Percentiles rank a stretch among this genome's conserved stretches.
These are phyloP conservation scores for Tupaia chinensis DNA, from an alignment of 2,113 vertebrate species.

Conservation along the genomic window DNA sequence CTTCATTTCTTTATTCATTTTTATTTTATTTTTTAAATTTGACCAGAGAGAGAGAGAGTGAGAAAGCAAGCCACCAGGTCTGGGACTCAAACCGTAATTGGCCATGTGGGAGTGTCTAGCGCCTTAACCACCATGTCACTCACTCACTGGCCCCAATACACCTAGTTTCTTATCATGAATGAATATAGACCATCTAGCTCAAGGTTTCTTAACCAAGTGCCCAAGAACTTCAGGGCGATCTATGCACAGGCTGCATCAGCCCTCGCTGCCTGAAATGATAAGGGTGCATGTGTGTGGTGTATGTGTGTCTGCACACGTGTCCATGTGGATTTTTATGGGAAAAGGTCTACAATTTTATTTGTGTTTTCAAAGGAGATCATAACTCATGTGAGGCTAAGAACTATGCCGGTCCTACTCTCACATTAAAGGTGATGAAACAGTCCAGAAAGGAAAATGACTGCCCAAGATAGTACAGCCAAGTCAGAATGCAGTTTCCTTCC, in stretches of 20 bases:
- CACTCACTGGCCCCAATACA: background rate
- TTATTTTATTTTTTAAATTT: too few species aligned
- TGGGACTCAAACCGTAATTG: too few species aligned
- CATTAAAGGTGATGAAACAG: background rate
- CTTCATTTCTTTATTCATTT: too few species aligned
- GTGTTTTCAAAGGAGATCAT: slow-evolving; percentile 9
- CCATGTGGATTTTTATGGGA: background rate
- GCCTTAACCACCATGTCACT: too few species aligned
- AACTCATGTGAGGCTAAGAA: background rate
- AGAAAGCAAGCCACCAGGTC: too few species aligned
- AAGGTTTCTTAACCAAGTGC: slow-evolving; percentile 24
- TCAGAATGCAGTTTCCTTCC: background rate
- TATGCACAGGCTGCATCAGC: background rate
- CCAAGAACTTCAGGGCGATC: background rate
- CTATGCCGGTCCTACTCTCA: background rate
- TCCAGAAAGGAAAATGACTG: background rate
- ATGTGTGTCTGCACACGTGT: background rate
- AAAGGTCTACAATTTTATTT: slow-evolving; percentile 19
- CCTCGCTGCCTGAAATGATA: slow-evolving; percentile 14
- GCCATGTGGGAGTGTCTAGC: too few species aligned
- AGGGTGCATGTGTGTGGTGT: background rate
- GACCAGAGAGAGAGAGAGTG: too few species aligned
- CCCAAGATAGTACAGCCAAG: background rate
- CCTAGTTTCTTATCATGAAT: background rate
- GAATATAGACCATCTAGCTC: background rate